Evolutionary conservation across 2,888 invertebrate genomes (phyloP).

Genomic region (Acrocyrtus sp.): DNA sequence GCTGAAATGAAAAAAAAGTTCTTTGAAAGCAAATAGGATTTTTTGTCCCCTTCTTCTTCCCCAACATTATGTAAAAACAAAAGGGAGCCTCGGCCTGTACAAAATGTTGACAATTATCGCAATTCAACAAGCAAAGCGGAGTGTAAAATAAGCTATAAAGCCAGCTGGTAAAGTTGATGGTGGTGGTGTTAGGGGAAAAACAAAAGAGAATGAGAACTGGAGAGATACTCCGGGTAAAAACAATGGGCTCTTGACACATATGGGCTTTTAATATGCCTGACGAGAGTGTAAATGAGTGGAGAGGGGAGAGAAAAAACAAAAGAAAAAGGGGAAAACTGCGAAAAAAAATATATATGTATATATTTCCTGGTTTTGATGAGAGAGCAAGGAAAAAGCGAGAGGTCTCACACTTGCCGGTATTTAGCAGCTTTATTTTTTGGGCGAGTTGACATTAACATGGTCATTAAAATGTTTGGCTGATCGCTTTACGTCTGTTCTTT

Average conservation of each 20-base stretch:
- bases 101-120: slow-evolving; percentile 5
- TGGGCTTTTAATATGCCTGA: slow-evolving; percentile 25
- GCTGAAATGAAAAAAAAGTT: slow-evolving; percentile 5
- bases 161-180: background rate
- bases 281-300: slow-evolving; percentile 21
- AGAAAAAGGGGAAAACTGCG: slow-evolving; percentile 10
- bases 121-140: background rate
- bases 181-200: slow-evolving; percentile 1
- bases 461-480: slow-evolving; percentile 20
- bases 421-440: too few relatives aligned
- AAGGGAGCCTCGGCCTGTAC: background rate
- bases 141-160: background rate
- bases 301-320: background rate
- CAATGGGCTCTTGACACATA: slow-evolving; percentile 29
- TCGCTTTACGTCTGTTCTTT: slow-evolving; percentile 2
- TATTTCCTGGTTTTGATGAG: too few relatives aligned
- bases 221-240: background rate
- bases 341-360: too few relatives aligned
- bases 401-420: slow-evolving; percentile 34
- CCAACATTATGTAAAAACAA: background rate
- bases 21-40: slow-evolving; percentile 10
- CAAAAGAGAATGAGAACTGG: background rate
- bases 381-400: slow-evolving; percentile 12
- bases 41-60: too few relatives aligned
- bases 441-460: too few relatives aligned